Evolutionary conservation across 2,797 vertebrate genomes (phyloP).

Genomic region (Oreonectes daqikongensis): DNA sequence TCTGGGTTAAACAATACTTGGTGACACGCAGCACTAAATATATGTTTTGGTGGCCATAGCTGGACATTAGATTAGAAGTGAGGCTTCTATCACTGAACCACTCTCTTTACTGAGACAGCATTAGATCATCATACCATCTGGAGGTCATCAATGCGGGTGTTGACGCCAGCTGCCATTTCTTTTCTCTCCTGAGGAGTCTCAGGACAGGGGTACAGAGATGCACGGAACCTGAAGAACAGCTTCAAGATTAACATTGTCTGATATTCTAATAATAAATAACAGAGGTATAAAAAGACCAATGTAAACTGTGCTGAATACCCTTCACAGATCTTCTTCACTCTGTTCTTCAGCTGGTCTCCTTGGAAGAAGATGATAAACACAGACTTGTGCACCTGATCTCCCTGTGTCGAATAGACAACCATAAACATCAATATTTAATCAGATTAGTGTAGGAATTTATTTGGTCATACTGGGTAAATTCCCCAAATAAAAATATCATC

Average conservation of each 20-base stretch:
- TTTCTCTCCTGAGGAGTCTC: slow-evolving; percentile 96
- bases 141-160: slow-evolving; percentile 96
- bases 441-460: neutral
- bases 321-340: slow-evolving; percentile 96
- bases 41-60: too few relatives aligned
- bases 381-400: slow-evolving; percentile 93
- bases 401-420: slow-evolving; percentile 69
- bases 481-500: neutral
- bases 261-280: neutral
- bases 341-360: slow-evolving; percentile 93
- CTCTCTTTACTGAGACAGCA: slow-evolving; percentile 6
- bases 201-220: slow-evolving; percentile 96
- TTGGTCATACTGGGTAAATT: neutral
- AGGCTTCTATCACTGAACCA: neutral
- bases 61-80: too few relatives aligned
- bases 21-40: too few relatives aligned
- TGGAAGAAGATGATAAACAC: slow-evolving; percentile 98
- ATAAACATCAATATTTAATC: slow-evolving; percentile 1
- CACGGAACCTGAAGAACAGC: slow-evolving; percentile 85
- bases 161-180: slow-evolving; percentile 97
- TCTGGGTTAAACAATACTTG: too few relatives aligned
- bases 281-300: slow-evolving; percentile 6
- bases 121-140: slow-evolving; percentile 85
- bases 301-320: slow-evolving; percentile 73
- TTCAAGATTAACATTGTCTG: neutral